These are phyloP conservation scores for Valencia hispanica DNA, from an alignment of 2,797 vertebrate species.

Conservation along the genomic window DNA sequence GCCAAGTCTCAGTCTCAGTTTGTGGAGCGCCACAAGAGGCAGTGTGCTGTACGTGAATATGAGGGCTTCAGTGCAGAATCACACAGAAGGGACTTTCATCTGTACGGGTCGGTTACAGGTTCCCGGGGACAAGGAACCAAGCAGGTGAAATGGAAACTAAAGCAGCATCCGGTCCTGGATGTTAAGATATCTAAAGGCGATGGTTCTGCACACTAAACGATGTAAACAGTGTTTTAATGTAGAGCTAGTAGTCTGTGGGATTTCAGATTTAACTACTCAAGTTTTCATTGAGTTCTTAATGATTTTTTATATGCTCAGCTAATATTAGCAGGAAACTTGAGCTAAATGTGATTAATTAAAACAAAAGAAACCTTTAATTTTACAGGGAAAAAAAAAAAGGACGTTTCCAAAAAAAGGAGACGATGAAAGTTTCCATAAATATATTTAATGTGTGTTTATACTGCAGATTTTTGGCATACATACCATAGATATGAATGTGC, in stretches of 20 bases:
- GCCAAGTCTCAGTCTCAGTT: constrained; percentile 66
- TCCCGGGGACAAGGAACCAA: background rate
- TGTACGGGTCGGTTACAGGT: background rate
- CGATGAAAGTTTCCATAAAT: too few relatives aligned
- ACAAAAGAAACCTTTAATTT: constrained; percentile 68
- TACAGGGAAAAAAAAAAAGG: background rate
- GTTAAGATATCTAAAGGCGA: background rate
- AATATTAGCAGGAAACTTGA: constrained; percentile 26
- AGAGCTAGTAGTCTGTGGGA: background rate
- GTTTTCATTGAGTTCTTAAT: background rate
- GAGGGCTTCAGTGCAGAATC: constrained; percentile 25
- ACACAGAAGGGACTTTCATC: constrained; percentile 44
- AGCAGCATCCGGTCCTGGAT: background rate
- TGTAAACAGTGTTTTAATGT: constrained; percentile 5
- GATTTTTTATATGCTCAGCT: background rate
- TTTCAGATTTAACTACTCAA: background rate
- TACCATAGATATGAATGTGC: background rate
- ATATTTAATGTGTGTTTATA: too few relatives aligned
- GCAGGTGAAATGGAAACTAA: background rate
- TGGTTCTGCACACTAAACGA: background rate
- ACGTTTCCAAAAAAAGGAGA: too few relatives aligned
- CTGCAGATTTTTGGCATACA: too few relatives aligned
- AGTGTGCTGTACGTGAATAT: constrained; percentile 41
- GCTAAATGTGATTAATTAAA: constrained; percentile 51
- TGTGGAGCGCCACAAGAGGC: constrained; percentile 68